A percentile compares a stretch with the other conserved stretches of the same genome.
Conservation (phyloP, 2,888 invertebrate species). For the Papilio elwesi region DNA sequence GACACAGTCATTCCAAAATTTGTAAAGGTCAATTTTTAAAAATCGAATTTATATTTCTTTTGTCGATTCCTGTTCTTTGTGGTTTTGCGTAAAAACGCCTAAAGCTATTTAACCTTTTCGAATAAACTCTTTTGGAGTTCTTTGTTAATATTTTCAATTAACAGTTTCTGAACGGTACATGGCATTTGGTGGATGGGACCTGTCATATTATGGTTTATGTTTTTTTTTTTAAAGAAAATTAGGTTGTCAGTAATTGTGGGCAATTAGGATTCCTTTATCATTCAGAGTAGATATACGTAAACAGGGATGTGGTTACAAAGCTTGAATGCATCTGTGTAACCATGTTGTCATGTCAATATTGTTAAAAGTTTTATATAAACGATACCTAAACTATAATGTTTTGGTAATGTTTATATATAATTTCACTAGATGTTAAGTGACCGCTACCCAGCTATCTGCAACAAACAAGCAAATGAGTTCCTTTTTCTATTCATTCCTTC, state of each 20-base stretch:
- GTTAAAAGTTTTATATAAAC: constrained; percentile 1
- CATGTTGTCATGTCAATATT: constrained; percentile 2
- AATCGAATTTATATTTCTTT: constrained; percentile 53
- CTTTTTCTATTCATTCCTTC: too few species aligned
- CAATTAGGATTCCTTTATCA: constrained; percentile 24
- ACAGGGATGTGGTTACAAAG: constrained; percentile 9
- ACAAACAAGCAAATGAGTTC: too few species aligned
- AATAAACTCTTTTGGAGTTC: constrained; percentile 45
- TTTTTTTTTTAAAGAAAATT: constrained; percentile 27
- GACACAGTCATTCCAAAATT: constrained; percentile 28
- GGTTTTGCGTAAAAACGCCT: constrained; percentile 51
- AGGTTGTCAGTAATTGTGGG: constrained; percentile 13
- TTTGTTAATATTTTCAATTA: constrained; percentile 19
- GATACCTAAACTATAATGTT: not conserved
- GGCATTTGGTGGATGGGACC: constrained; percentile 36
- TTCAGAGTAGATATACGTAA: constrained; percentile 10
- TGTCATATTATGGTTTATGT: constrained; percentile 30
- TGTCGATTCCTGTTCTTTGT: constrained; percentile 56
- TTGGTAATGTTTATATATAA: not conserved
- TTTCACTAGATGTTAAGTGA: not conserved
- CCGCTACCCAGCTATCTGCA: too few species aligned
- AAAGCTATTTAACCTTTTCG: constrained; percentile 24
- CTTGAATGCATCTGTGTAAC: constrained; percentile 14
- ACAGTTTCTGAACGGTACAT: constrained; percentile 21
- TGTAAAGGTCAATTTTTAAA: constrained; percentile 52